A percentile compares a stretch with the other conserved stretches of the same genome.
phyloP scores from a whole-genome alignment of 2,888 invertebrate genomes.

The Lepidonotus clava region DNA sequence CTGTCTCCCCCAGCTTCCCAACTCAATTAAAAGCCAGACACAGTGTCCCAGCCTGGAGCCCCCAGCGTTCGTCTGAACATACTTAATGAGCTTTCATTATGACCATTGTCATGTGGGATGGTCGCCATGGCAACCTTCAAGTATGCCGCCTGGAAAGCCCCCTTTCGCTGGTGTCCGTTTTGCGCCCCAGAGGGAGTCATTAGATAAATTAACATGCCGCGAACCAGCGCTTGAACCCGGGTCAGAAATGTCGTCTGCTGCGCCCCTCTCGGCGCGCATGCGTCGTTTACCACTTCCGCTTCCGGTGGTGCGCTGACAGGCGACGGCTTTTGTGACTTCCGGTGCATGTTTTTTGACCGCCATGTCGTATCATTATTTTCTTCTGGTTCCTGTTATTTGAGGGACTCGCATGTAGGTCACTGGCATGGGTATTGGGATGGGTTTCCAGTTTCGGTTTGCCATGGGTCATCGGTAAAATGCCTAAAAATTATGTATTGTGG shows the following conservation, averaged over 20 bases:
- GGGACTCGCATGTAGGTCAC: too few species aligned
- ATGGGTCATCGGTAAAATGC: too few species aligned
- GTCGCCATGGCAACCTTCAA: neutral
- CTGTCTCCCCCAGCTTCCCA: neutral
- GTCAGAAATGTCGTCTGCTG: conserved; percentile 7
- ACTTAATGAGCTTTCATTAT: neutral
- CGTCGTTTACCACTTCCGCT: neutral
- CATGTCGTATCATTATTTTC: too few species aligned
- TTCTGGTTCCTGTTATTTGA: too few species aligned
- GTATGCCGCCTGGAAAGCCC: neutral
- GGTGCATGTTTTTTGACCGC: too few species aligned
- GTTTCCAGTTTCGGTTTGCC: too few species aligned
- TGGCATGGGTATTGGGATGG: too few species aligned
- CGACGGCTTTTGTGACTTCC: neutral
- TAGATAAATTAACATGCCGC: neutral
- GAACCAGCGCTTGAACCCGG: neutral
- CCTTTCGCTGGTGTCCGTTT: neutral
- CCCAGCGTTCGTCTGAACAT: neutral
- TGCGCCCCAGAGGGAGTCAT: neutral
- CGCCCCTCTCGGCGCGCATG: neutral
- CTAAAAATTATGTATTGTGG: too few species aligned
- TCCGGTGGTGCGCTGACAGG: neutral
- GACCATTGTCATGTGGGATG: neutral
- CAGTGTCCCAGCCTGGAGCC: neutral
- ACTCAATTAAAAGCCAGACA: neutral